Percentiles rank a stretch among this genome's conserved stretches.
These are phyloP conservation scores for Zosterops pallidus DNA, from an alignment of 2,113 vertebrate species.

Conservation along the genomic window DNA sequence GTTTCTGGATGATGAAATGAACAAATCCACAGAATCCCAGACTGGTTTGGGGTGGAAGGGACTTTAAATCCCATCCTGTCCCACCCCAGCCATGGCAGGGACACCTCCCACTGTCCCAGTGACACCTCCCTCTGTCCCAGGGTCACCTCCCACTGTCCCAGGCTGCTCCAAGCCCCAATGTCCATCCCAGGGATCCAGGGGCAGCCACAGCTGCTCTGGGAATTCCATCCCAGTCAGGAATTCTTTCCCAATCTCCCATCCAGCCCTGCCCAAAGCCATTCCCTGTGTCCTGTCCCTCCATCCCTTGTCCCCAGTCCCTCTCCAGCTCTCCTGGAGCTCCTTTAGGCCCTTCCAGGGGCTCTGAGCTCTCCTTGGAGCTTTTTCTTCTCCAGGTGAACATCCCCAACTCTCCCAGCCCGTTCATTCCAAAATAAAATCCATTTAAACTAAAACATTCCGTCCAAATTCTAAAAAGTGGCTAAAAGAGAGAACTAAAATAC, in stretches of 20 bases:
- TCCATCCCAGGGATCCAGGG: not conserved
- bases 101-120: not conserved
- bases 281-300: not conserved
- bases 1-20: not conserved
- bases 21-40: not conserved
- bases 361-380: not conserved
- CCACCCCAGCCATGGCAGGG: not conserved
- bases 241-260: not conserved
- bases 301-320: not conserved
- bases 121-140: not conserved
- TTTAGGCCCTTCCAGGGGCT: rapidly evolving
- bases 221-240: too few species aligned
- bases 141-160: not conserved
- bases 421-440: not conserved
- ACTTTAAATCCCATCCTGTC: rapidly evolving
- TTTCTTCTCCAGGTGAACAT: rapidly evolving
- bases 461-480: not conserved
- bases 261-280: not conserved
- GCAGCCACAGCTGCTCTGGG: not conserved
- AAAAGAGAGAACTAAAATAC: not conserved
- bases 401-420: not conserved
- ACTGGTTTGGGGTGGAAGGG: rapidly evolving
- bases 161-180: not conserved
- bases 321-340: not conserved
- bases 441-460: not conserved